Evolutionary conservation across 1,140 invertebrate genomes (phyloP), one percentile per base, ranked within the genome.

Genomic region (Halesus radiatus): DNA sequence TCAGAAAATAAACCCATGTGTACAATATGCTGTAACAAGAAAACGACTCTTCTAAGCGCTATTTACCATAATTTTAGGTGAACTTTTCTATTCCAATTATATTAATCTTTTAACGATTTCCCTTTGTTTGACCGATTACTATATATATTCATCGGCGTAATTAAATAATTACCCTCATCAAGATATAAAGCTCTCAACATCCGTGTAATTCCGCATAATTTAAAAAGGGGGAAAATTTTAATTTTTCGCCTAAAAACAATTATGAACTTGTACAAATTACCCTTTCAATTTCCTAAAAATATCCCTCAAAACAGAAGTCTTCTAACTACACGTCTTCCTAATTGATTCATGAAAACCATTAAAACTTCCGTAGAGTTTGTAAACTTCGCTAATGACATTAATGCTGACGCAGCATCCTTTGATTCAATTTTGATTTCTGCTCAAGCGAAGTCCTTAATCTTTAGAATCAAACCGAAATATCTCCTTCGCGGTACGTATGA

Each of bases 381-480:
- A 66, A 81, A 81, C 68, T 78, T 76, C 20, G n/a, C 68, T 78
- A 78, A 81, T 81, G 64, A 81, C 77, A 78, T 81, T 81, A 78
- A 70, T 78, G 66, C 76, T 66, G 76, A 73, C 76, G 78, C 10
- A 80, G 78, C 78, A 80, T 75, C 70, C 70, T 78, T 74, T 81
- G 80, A 81, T 81, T 81, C 76, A 81, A 81, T 81, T 81, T 81
- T 81, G 80, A 81, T 81, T 81, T 81, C 23, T 45, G 66, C 74
- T 73, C 80, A 77, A 77, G 64, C 70, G 18, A 73, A 60, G 29
- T 45, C 66, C 52, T 54, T 78, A 81, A 81, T 81, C 80, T 77
- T 74, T 60, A 52, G 37, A 66, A 66, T 75, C 76, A 56, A 53
- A 70, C 56, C 18, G 50, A 32, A n/a, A 53, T 37, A 37, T 16